These are phyloP conservation scores for Malacoctenus gilli DNA, from an alignment of 2,797 vertebrate genomes.

Conservation along the genomic window DNA sequence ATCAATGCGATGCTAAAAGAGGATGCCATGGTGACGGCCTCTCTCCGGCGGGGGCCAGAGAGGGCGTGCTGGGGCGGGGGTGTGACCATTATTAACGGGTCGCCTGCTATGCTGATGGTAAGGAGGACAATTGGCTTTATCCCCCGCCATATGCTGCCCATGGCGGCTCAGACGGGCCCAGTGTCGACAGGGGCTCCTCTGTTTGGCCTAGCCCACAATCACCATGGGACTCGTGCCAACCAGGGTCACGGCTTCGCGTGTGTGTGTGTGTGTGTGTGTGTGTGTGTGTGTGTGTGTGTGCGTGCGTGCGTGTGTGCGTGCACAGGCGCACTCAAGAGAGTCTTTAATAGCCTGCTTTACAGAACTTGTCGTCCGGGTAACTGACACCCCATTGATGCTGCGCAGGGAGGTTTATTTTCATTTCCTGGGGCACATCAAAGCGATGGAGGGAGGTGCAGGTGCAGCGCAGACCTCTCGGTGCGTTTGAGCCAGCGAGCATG, in stretches of 20 bases:
- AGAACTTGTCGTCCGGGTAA: constrained; percentile 81
- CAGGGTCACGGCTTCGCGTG: constrained; percentile 67
- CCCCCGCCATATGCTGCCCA: constrained; percentile 84
- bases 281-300: constrained; percentile 21
- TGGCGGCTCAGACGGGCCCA: constrained; percentile 80
- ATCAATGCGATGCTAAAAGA: constrained; percentile 79
- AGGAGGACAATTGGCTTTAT: constrained; percentile 87
- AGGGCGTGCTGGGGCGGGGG: constrained; percentile 78
- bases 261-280: constrained; percentile 26
- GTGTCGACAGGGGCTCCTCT: constrained; percentile 81
- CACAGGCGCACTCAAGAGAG: constrained; percentile 73
- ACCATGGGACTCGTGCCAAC: constrained; percentile 82
- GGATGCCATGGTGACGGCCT: constrained; percentile 73
- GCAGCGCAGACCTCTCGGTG: constrained; percentile 70
- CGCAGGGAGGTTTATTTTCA: constrained; percentile 78
- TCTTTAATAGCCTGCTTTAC: constrained; percentile 77
- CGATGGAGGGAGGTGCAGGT: constrained; percentile 80
- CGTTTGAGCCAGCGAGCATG: constrained; percentile 62
- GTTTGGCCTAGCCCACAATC: constrained; percentile 83
- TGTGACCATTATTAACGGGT: constrained; percentile 87
- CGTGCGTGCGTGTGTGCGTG: constrained; percentile 37
- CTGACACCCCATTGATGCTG: constrained; percentile 83
- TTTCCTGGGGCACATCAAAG: constrained; percentile 83
- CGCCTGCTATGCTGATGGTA: constrained; percentile 81
- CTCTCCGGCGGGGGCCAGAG: constrained; percentile 68